Evolutionary conservation across 2,797 vertebrate species (phyloP), one percentile per base, ranked within the genome.

Genomic region (Champsocephalus esox): DNA sequence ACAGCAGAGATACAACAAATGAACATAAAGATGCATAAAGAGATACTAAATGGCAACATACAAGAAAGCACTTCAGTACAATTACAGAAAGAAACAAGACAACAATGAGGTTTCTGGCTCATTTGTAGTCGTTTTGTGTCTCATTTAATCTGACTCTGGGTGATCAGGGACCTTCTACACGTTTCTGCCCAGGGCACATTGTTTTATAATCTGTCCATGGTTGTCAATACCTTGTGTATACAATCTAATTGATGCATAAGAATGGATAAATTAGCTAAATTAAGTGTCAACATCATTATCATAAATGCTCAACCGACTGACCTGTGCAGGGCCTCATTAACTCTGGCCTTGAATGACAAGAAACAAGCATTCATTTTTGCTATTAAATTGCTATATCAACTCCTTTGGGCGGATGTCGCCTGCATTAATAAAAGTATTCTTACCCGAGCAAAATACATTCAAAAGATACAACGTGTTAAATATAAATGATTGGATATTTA

Each of bases 381-480:
- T 12, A 17, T 57, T 41, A 3, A 58, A 70, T 56, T 73, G 49
- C 16, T 44, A 38, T 14, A 63, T 58, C 54, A 61, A 19, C 51
- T 16, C 19, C 45, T 66, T 41, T 43, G 12, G 13, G 13, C 0
- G 16, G 46, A 48, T 75, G 41, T 58, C 1, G 11, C 46, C 59
- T n/a, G 12, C 28, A 63, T 52, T 16, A 24, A 19, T 41, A 6
- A 3, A 55, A 49, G 16, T 21, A 44, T 17, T 71, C 41, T 48
- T 19, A 46, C 9, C 10, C 0, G 0, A 51, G 57, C 2, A 48
- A 51, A 73, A 68, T 19, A 12, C 43, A 64, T 69, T 55, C 46
- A 32, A 50, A 38, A 67, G 55, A 76, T 44, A n/a, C 34, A 43
- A 17, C 9, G 2, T 55, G 12, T 59, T 73, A 58, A 70, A 59